Conservation (phyloP, 2,113 vertebrate species). For the Petromus typicus region DNA sequence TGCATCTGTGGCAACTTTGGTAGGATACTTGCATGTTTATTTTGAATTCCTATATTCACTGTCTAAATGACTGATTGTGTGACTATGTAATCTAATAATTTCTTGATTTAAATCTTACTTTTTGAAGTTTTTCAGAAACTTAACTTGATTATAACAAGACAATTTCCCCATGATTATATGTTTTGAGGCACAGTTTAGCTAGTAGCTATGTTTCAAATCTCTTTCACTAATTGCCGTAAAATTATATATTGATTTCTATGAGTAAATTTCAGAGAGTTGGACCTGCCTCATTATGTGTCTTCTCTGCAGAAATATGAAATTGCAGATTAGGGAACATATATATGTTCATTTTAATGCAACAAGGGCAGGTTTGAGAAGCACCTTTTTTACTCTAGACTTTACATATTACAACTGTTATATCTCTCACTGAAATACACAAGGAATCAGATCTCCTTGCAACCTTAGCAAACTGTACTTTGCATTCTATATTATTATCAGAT, state of each 20-base stretch:
- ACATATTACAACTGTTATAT: neutral
- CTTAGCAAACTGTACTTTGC: neutral
- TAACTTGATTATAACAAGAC: neutral
- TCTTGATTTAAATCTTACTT: neutral
- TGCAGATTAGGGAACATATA: too few species aligned
- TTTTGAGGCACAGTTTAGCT: neutral
- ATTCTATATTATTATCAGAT: neutral
- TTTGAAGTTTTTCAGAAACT: neutral
- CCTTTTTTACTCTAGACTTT: neutral
- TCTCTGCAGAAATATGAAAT: neutral
- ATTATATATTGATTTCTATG: neutral
- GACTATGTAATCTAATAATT: neutral
- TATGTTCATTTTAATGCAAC: neutral
- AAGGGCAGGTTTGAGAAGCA: neutral
- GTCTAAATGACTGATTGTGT: neutral
- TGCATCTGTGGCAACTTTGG: neutral
- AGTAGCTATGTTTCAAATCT: neutral
- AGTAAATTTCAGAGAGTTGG: neutral
- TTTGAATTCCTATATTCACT: neutral
- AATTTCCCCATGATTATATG: neutral
- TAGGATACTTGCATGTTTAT: neutral
- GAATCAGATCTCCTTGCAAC: neutral
- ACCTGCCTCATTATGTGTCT: neutral
- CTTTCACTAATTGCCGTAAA: neutral
- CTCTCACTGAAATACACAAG: neutral